phyloP scores from a whole-genome alignment of 2,888 invertebrate genomes.

The Poecilobothrus nobilitatus region DNA sequence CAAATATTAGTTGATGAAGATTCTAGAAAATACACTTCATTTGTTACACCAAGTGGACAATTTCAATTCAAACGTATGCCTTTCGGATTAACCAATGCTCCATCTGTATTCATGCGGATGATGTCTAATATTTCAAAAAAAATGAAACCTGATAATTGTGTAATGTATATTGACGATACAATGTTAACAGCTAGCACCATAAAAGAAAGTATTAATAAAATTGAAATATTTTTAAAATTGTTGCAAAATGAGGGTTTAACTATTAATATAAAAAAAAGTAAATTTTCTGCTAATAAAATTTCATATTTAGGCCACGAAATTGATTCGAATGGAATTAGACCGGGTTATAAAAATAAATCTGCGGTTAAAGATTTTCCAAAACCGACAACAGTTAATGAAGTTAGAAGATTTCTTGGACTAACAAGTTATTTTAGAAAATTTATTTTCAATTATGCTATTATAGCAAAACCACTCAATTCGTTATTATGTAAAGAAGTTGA shows the following conservation, averaged over 20 bases:
- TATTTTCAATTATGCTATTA: not conserved
- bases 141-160: no score
- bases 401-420: not conserved
- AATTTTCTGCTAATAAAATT: no score
- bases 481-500: no score
- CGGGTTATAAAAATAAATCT: not conserved
- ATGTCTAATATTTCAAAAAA: conserved; percentile 9
- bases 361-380: not conserved
- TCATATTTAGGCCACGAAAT: no score
- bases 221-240: no score
- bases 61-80: conserved; percentile 30
- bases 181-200: no score
- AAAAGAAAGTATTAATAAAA: no score
- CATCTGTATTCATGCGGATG: conserved; percentile 23
- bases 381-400: not conserved
- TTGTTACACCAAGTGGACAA: conserved; percentile 29
- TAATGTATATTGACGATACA: no score
- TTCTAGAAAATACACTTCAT: conserved; percentile 23
- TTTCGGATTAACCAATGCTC: conserved; percentile 28
- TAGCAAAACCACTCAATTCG: no score
- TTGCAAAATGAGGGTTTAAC: no score
- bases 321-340: not conserved
- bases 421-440: not conserved
- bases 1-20: conserved; percentile 14
- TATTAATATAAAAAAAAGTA: no score